A percentile compares a stretch with the other conserved stretches of the same genome.
Conservation (phyloP, 2,113 vertebrate genomes). For the Cinclus cinclus region DNA sequence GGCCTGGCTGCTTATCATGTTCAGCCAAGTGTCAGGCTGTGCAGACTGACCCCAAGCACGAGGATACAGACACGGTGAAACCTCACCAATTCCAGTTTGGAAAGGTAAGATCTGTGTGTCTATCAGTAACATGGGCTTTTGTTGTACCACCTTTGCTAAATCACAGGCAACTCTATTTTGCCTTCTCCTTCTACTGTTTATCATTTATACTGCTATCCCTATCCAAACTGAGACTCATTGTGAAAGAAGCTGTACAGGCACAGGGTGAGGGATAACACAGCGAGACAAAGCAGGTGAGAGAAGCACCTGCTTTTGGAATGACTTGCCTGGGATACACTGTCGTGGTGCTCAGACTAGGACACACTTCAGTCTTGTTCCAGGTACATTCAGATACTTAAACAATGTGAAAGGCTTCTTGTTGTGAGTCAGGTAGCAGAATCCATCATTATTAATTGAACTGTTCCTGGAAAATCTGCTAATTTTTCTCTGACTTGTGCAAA, state of each 20-base stretch:
- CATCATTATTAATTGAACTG: neutral
- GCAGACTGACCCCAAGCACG: neutral
- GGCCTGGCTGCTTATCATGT: neutral
- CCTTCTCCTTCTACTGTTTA: neutral
- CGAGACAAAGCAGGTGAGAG: neutral
- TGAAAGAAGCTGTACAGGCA: neutral
- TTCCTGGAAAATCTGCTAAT: neutral
- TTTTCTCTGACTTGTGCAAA: neutral
- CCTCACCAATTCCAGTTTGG: neutral
- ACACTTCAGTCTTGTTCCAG: neutral
- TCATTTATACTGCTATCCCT: neutral
- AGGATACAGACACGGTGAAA: neutral
- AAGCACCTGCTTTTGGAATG: neutral
- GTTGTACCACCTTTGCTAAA: neutral
- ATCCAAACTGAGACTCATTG: neutral
- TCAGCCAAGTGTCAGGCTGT: neutral
- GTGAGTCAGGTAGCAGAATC: neutral
- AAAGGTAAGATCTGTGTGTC: neutral
- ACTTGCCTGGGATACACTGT: neutral
- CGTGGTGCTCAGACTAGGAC: neutral
- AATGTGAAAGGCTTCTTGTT: neutral
- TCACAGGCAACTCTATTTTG: neutral
- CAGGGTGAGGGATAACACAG: neutral
- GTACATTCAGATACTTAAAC: neutral
- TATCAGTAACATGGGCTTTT: neutral